phyloP scores from a whole-genome alignment of 2,113 vertebrate species.

The Catharus minimus region DNA sequence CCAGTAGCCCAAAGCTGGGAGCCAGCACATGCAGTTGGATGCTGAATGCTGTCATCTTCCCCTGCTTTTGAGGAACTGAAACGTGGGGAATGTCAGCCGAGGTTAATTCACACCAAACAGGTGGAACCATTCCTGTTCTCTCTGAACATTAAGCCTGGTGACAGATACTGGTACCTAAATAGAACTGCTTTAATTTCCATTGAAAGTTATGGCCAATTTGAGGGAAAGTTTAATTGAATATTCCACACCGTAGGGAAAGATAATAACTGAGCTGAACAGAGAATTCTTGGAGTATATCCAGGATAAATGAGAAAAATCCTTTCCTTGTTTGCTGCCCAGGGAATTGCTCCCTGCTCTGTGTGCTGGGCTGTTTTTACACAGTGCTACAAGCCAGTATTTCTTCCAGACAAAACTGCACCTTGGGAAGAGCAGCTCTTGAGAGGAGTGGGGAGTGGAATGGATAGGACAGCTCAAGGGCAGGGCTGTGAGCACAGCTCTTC shows the following conservation, averaged over 20 bases:
- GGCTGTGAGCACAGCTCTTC: neutral
- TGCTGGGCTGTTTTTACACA: constrained; percentile 12
- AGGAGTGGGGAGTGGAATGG: neutral
- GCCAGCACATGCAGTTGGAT: neutral
- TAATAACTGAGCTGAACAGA: constrained; percentile 40
- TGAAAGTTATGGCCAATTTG: constrained; percentile 66
- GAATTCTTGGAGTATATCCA: constrained; percentile 62
- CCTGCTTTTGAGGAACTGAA: neutral
- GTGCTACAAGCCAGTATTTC: neutral
- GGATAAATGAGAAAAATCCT: constrained; percentile 45
- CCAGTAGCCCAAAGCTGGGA: neutral
- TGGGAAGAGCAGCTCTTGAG: constrained; percentile 29
- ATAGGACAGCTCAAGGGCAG: constrained; percentile 44
- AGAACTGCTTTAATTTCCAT: constrained; percentile 55
- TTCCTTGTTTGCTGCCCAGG: neutral
- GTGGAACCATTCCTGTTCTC: constrained; percentile 25
- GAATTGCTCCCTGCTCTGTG: constrained; percentile 50
- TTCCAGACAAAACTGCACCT: constrained; percentile 35
- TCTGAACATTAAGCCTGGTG: constrained; percentile 23
- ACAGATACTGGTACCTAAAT: constrained; percentile 53
- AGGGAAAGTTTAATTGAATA: constrained; percentile 72
- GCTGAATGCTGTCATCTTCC: neutral
- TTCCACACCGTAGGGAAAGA: constrained; percentile 47
- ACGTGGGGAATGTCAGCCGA: neutral
- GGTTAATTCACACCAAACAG: constrained; percentile 19